phyloP scores from a whole-genome alignment of 1,140 invertebrate genomes.

The Dendroctonus valens region DNA sequence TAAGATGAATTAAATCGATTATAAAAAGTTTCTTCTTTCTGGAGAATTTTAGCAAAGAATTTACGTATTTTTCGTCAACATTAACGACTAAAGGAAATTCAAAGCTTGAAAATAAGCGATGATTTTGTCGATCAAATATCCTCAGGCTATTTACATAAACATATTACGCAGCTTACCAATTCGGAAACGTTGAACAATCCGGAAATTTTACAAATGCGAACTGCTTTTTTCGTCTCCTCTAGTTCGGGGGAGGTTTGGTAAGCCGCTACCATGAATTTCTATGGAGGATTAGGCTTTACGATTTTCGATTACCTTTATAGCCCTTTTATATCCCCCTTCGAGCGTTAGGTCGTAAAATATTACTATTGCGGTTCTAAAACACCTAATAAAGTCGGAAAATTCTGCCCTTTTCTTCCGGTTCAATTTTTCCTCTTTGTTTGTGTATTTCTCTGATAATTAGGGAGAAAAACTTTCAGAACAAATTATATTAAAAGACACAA shows the following conservation, averaged over 20 bases:
- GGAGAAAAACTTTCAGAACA: no score
- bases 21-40: no score
- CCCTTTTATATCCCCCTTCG: constrained; percentile 42
- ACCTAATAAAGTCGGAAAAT: constrained; percentile 23
- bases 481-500: no score
- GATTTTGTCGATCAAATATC: no score
- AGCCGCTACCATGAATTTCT: constrained; percentile 42
- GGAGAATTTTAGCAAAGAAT: no score
- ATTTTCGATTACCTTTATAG: constrained; percentile 50
- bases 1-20: no score
- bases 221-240: constrained; percentile 16
- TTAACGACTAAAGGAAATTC: no score
- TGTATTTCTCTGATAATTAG: no score
- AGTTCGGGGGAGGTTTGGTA: constrained; percentile 5
- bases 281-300: constrained; percentile 46
- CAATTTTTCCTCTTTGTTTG: not conserved
- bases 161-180: no score
- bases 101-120: no score
- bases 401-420: not conserved
- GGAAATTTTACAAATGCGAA: constrained; percentile 21
- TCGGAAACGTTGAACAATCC: not conserved
- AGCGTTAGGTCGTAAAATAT: constrained; percentile 45
- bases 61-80: no score
- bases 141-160: no score
- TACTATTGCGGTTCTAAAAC: constrained; percentile 38